These are phyloP conservation scores for Hiodon alosoides DNA, from an alignment of 2,113 vertebrate species.

Conservation along the genomic window DNA sequence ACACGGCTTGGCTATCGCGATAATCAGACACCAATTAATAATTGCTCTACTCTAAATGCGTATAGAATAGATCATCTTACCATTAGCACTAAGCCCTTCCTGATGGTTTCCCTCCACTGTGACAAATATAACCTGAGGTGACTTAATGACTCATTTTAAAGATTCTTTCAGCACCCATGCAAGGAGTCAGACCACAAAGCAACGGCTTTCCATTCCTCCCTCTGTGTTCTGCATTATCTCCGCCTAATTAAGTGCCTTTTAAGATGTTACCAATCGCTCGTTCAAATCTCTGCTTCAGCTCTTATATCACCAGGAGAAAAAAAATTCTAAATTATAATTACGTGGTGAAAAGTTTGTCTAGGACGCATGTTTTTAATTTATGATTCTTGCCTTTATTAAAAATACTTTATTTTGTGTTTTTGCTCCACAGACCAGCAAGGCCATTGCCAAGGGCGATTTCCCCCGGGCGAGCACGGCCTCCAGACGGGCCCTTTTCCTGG, in stretches of 20 bases:
- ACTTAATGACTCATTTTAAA: conserved; percentile 1
- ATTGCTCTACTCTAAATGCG: not conserved
- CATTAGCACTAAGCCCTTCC: not conserved
- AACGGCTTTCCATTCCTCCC: not conserved
- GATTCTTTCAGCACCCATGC: not conserved
- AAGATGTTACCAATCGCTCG: not conserved
- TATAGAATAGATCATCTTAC: not conserved
- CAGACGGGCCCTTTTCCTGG: conserved; percentile 86
- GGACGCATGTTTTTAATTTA: not conserved
- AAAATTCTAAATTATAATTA: not conserved
- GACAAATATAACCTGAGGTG: not conserved
- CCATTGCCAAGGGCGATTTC: conserved; percentile 94
- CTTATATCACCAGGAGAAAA: not conserved
- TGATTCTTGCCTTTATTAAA: conserved; percentile 20
- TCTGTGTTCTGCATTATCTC: not conserved
- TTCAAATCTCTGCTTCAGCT: conserved; percentile 11
- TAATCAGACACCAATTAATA: not conserved
- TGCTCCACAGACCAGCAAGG: conserved; percentile 86
- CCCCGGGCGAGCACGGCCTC: conserved; percentile 86
- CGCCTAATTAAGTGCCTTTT: not conserved
- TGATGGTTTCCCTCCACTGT: not conserved
- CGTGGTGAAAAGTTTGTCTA: not conserved
- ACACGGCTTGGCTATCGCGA: not conserved
- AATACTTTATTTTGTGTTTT: conserved; percentile 12
- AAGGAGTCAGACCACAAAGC: not conserved